Percentiles rank a stretch among this genome's conserved stretches.
phyloP scores from a whole-genome alignment of 2,797 vertebrate genomes.

The Bovichtus variegatus region DNA sequence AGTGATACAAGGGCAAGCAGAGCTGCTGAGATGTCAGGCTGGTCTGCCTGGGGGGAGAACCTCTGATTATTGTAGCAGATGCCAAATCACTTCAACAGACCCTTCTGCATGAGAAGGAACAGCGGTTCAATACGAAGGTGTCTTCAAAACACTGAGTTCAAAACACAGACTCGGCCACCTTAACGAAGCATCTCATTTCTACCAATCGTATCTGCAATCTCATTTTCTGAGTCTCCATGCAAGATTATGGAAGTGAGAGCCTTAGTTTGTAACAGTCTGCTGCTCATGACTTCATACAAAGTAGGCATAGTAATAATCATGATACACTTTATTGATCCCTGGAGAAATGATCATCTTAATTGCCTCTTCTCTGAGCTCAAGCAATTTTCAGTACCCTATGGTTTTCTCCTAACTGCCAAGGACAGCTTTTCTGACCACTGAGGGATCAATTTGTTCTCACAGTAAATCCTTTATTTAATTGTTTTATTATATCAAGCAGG shows the following conservation, averaged over 20 bases:
- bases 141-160: neutral
- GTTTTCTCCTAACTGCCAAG: neutral
- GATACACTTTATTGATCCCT: neutral
- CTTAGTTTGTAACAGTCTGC: neutral
- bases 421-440: neutral
- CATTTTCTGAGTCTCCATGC: neutral
- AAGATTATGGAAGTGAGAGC: neutral
- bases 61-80: neutral
- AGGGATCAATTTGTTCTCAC: neutral
- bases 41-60: neutral
- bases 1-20: neutral
- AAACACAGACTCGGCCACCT: neutral
- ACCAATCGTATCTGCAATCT: neutral
- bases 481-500: neutral
- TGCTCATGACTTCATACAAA: neutral
- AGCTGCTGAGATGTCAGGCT: neutral
- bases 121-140: neutral
- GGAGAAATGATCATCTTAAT: neutral
- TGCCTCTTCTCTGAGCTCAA: conserved; percentile 3
- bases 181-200: neutral
- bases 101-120: neutral
- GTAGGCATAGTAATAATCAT: neutral
- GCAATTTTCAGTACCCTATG: neutral
- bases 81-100: neutral
- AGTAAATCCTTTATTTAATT: neutral